These are phyloP conservation scores for Trachelus iudaicus DNA, from an alignment of 2,888 invertebrate genomes.

Conservation along the genomic window DNA sequence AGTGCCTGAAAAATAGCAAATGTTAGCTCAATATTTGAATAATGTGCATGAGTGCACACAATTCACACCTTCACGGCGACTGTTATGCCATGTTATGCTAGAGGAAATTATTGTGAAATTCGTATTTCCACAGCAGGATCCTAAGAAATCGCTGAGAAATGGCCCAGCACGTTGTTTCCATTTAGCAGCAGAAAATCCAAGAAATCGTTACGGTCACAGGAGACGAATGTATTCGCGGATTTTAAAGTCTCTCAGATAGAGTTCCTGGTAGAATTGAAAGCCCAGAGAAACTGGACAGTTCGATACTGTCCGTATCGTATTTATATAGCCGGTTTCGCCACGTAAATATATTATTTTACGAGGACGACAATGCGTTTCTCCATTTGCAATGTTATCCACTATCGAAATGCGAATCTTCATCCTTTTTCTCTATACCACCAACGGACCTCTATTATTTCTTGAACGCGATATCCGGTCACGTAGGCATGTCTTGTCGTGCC, in stretches of 20 bases:
- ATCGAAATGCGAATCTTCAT: not conserved
- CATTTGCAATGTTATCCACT: not conserved
- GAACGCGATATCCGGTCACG: conserved; percentile 28
- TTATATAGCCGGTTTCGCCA: not conserved
- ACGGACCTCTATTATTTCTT: conserved; percentile 7
- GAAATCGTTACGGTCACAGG: not conserved
- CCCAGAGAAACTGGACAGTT: not conserved
- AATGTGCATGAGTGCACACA: not conserved
- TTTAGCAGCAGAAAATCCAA: not conserved
- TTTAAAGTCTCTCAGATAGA: not conserved
- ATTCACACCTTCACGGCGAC: not conserved
- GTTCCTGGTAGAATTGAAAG: not conserved
- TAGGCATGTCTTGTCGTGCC: conserved; percentile 8
- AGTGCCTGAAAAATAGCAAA: not conserved
- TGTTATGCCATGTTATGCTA: not conserved
- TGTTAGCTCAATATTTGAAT: not conserved
- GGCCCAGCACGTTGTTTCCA: not conserved
- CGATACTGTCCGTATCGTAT: not conserved
- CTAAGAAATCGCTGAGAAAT: not conserved
- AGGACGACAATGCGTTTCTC: not conserved
- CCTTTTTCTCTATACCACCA: not conserved
- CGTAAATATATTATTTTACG: not conserved
- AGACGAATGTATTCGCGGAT: not conserved
- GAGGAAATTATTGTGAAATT: not conserved
- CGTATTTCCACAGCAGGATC: not conserved